These are phyloP conservation scores for Limnephilus rhombicus DNA, from an alignment of 2,888 invertebrate genomes.

Conservation along the genomic window DNA sequence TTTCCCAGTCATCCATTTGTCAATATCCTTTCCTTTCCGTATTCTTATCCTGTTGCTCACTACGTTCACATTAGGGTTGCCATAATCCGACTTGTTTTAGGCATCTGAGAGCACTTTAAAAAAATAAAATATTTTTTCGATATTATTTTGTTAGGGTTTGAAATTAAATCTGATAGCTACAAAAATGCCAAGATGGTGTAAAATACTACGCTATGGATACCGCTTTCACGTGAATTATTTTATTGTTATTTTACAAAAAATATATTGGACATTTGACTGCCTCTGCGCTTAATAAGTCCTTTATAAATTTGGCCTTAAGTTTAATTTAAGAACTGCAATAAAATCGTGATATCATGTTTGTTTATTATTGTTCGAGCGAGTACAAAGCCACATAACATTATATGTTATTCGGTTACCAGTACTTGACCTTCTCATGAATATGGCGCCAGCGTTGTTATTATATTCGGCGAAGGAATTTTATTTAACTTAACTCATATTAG, in stretches of 20 bases:
- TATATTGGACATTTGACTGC: not conserved
- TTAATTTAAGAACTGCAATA: constrained; percentile 15
- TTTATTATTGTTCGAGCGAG: not conserved
- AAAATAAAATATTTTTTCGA: not conserved
- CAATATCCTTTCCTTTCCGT: not conserved
- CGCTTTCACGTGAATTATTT: not conserved
- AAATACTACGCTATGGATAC: not conserved
- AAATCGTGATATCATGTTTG: constrained; percentile 15
- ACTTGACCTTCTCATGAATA: not conserved
- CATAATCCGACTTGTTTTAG: not conserved
- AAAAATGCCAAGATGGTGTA: not conserved
- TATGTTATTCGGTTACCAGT: not conserved
- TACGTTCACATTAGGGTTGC: not conserved
- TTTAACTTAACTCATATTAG: not conserved
- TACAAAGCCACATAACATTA: not conserved
- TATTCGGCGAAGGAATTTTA: not conserved
- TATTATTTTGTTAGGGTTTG: not conserved
- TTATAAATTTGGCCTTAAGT: not conserved
- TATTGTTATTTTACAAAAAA: not conserved
- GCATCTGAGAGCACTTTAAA: not conserved
- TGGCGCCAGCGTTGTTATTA: not conserved
- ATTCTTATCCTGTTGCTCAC: not conserved
- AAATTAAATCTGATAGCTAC: not conserved
- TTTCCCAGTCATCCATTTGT: not conserved
- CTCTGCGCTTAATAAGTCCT: not conserved